Percentiles rank a stretch among this genome's conserved stretches.
Evolutionary conservation across 2,797 vertebrate genomes (phyloP).

Genomic region (Dallia pectoralis): DNA sequence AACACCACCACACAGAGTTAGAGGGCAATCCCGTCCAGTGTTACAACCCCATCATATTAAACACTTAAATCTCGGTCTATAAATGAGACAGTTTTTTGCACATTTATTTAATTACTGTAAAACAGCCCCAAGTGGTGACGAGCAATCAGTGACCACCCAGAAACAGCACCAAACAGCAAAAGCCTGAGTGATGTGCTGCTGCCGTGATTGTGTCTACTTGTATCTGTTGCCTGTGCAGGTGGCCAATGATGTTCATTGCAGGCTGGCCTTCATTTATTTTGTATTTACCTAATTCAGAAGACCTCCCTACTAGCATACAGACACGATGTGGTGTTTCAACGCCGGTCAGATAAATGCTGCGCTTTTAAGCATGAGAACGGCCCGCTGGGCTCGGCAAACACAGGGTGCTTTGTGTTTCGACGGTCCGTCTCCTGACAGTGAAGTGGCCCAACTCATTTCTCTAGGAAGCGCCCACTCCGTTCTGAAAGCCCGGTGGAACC

Average conservation of each 20-base stretch:
- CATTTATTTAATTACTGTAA: neutral
- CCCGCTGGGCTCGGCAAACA: neutral
- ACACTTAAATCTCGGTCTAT: neutral
- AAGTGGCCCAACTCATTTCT: conserved; percentile 5
- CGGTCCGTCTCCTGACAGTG: neutral
- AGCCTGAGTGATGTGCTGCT: neutral
- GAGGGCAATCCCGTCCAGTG: neutral
- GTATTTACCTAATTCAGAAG: neutral
- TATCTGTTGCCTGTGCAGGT: neutral
- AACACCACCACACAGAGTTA: neutral
- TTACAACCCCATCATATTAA: neutral
- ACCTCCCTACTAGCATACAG: neutral
- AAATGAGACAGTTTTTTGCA: neutral
- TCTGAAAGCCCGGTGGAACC: conserved; percentile 20
- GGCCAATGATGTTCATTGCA: neutral
- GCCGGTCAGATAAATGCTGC: no score
- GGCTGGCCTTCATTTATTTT: neutral
- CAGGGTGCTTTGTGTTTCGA: neutral
- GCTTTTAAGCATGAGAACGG: conserved; percentile 7
- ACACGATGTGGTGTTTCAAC: conserved; percentile 12
- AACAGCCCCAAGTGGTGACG: neutral
- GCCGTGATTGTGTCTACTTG: no score
- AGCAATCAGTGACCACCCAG: neutral
- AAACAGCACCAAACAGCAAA: neutral
- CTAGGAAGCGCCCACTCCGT: conserved; percentile 41